A percentile compares a stretch with the other conserved stretches of the same genome.
phyloP scores from a whole-genome alignment of 2,888 invertebrate species.

The Onthophagus sagittarius region DNA sequence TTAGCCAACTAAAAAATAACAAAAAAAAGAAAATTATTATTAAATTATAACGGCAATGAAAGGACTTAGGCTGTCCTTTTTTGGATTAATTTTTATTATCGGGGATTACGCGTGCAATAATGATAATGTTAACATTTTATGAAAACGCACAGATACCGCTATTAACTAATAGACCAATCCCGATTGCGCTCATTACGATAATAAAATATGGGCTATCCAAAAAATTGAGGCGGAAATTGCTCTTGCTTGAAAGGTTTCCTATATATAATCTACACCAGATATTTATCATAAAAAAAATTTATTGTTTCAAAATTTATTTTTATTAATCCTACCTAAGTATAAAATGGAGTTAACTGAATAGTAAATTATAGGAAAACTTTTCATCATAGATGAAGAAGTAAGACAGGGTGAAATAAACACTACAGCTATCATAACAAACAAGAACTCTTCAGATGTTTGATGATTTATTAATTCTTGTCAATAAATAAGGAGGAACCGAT shows the following conservation, averaged over 20 bases:
- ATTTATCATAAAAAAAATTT: neutral
- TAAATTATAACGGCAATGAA: neutral
- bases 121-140: neutral
- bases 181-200: neutral
- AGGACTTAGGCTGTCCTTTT: no score
- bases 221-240: neutral
- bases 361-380: neutral
- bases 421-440: neutral
- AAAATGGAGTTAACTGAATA: no score
- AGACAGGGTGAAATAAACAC: neutral
- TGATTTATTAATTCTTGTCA: neutral
- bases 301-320: neutral
- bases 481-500: neutral
- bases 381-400: neutral
- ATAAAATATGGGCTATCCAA: neutral
- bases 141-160: neutral
- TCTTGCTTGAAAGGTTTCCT: no score
- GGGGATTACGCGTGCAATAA: neutral
- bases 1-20: slow-evolving; percentile 55
- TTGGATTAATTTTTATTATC: slow-evolving; percentile 4
- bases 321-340: no score
- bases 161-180: neutral
- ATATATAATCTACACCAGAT: no score
- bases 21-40: slow-evolving; percentile 29
- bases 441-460: neutral